Percentiles rank a stretch among this genome's conserved stretches.
phyloP scores from a whole-genome alignment of 2,113 vertebrate species.

The Maccullochella peelii region DNA sequence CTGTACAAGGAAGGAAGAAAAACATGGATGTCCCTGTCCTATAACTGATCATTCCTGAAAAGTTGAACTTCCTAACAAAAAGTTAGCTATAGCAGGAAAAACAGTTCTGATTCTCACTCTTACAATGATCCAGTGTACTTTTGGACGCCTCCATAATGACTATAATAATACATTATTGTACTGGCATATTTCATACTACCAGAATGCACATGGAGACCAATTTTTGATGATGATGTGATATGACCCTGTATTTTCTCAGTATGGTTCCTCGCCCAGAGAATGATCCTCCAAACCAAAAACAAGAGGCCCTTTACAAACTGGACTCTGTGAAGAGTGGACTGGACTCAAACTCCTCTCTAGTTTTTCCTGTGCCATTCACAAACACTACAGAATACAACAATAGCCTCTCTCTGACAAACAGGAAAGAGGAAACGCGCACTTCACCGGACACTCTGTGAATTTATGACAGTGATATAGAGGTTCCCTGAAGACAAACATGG shows the following conservation, averaged over 20 bases:
- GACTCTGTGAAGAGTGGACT: too few relatives aligned
- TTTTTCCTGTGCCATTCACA: constrained; percentile 39
- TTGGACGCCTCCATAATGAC: background rate
- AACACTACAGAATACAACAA: constrained; percentile 48
- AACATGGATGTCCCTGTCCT: background rate
- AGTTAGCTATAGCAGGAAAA: background rate
- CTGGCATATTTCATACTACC: background rate
- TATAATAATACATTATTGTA: background rate
- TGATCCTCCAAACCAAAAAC: background rate
- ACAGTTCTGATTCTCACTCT: background rate
- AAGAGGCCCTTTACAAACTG: background rate
- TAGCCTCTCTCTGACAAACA: constrained; percentile 62
- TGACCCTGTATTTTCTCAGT: background rate
- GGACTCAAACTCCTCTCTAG: constrained; percentile 8
- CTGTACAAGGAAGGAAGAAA: background rate
- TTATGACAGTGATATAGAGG: constrained; percentile 26
- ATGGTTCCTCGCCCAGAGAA: background rate
- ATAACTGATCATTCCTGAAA: background rate
- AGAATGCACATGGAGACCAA: background rate
- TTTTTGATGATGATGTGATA: background rate
- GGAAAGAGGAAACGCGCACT: constrained; percentile 78
- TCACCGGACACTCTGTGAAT: constrained; percentile 29
- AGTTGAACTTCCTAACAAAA: background rate
- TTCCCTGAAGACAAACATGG: constrained; percentile 6
- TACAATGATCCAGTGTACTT: background rate